A percentile compares a stretch with the other conserved stretches of the same genome.
phyloP scores from a whole-genome alignment of 2,113 vertebrate genomes.

The Crocuta crocuta region DNA sequence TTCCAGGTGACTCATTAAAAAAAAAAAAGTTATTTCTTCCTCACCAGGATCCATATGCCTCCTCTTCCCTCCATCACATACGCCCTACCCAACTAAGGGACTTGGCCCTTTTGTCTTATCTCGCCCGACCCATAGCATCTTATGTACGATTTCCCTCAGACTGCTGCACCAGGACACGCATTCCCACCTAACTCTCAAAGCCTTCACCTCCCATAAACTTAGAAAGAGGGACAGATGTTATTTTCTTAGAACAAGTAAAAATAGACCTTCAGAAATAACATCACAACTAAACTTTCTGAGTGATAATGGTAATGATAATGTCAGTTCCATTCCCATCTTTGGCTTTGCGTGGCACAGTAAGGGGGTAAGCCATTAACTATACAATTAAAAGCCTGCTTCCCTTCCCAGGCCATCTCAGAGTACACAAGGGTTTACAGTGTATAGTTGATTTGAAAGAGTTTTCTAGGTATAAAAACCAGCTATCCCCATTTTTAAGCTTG shows the following conservation, averaged over 20 bases:
- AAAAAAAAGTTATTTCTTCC: neutral
- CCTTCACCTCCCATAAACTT: neutral
- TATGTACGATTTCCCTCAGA: neutral
- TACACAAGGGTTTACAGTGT: neutral
- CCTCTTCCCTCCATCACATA: neutral
- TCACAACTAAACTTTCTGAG: conserved; percentile 22
- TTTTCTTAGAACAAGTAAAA: conserved; percentile 19
- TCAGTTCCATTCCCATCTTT: neutral
- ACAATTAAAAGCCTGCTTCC: neutral
- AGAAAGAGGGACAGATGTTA: neutral
- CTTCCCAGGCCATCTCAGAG: neutral
- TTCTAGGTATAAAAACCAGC: neutral
- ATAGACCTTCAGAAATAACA: conserved; percentile 17
- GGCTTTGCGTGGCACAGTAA: neutral
- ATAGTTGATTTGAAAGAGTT: neutral
- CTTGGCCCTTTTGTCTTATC: neutral
- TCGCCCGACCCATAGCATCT: neutral
- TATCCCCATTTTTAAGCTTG: conserved; percentile 24
- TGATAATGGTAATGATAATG: neutral
- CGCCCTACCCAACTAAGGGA: neutral
- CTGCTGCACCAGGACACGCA: neutral
- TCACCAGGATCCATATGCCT: neutral
- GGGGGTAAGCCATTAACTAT: neutral
- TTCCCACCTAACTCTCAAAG: neutral
- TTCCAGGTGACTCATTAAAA: neutral